Evolutionary conservation across 2,888 invertebrate species (phyloP).

Genomic region (Baccha elongata): DNA sequence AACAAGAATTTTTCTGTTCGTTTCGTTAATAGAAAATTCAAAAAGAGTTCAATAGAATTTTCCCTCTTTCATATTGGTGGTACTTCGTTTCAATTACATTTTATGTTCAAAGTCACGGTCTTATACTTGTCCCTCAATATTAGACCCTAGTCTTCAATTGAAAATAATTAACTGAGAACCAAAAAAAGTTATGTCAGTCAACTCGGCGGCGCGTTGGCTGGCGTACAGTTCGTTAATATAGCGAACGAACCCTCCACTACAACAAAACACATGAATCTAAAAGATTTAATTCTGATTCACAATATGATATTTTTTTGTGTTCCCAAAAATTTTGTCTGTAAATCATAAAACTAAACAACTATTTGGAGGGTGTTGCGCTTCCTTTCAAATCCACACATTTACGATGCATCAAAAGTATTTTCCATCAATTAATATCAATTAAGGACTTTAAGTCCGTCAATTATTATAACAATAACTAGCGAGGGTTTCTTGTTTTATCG

Average conservation of each 20-base stretch:
- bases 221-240: neutral
- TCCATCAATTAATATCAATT: slow-evolving; percentile 71
- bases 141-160: slow-evolving; percentile 62
- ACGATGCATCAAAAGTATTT: slow-evolving; percentile 46
- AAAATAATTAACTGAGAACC: slow-evolving; percentile 69
- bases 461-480: slow-evolving; percentile 16
- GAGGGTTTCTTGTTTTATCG: slow-evolving; percentile 2
- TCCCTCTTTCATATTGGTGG: neutral
- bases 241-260: slow-evolving; percentile 17
- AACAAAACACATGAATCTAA: slow-evolving; percentile 16
- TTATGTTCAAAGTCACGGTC: slow-evolving; percentile 55
- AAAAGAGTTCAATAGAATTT: slow-evolving; percentile 16
- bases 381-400: slow-evolving; percentile 58
- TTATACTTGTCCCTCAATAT: slow-evolving; percentile 30
- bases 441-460: slow-evolving; percentile 50
- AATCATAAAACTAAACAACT: slow-evolving; percentile 62
- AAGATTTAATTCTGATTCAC: slow-evolving; percentile 67
- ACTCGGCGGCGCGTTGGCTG: slow-evolving; percentile 24
- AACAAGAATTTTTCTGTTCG: too few relatives aligned
- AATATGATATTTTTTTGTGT: slow-evolving; percentile 43
- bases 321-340: slow-evolving; percentile 42
- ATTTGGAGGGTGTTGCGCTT: slow-evolving; percentile 65
- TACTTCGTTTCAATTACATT: slow-evolving; percentile 47
- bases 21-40: too few relatives aligned
- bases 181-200: slow-evolving; percentile 32